These are phyloP conservation scores for Lagorchestes hirsutus DNA, from an alignment of 2,797 vertebrate species.

Conservation along the genomic window DNA sequence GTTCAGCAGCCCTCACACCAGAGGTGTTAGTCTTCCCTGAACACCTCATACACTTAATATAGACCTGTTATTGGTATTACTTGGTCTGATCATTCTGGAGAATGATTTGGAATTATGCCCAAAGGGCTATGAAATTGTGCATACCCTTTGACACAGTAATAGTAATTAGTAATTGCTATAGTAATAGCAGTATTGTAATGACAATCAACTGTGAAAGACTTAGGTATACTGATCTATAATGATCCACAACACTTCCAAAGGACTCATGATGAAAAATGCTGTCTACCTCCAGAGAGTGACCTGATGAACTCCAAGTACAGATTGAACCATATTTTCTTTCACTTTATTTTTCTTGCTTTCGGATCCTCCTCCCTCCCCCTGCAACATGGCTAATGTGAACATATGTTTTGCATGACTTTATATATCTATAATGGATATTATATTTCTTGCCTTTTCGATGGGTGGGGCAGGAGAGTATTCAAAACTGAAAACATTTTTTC, in stretches of 20 bases:
- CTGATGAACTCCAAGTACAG: neutral
- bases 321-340: neutral
- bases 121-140: neutral
- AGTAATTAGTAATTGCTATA: too few relatives aligned
- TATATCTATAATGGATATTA: neutral
- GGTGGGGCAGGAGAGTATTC: neutral
- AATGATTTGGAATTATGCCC: neutral
- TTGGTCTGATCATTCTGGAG: neutral
- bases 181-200: neutral
- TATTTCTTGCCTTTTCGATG: neutral
- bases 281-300: neutral
- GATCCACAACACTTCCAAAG: neutral
- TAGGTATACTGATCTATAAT: neutral
- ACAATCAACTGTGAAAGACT: neutral
- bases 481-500: neutral
- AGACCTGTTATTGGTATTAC: neutral
- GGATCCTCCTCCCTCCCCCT: neutral
- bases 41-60: neutral
- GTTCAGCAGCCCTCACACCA: neutral
- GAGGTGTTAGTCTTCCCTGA: neutral
- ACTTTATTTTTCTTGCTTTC: neutral
- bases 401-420: neutral
- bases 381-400: neutral
- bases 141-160: neutral
- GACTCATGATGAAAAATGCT: neutral